These are phyloP conservation scores for Phrynocephalus guinanensis DNA, from an alignment of 2,797 vertebrate species.

Conservation along the genomic window DNA sequence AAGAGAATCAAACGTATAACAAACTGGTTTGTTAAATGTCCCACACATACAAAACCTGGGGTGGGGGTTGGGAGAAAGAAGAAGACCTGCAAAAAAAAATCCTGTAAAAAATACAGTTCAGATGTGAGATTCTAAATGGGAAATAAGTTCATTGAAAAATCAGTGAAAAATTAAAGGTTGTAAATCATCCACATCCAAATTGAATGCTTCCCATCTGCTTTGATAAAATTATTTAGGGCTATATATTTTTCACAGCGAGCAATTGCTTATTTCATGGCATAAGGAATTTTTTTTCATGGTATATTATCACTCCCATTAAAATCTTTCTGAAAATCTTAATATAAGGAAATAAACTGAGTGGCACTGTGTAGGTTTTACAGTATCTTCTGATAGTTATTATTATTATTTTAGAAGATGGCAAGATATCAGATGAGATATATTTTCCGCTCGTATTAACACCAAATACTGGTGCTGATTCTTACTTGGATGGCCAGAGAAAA, in stretches of 20 bases:
- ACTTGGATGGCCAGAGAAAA: background rate
- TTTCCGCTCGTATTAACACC: background rate
- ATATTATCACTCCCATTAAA: conserved; percentile 10
- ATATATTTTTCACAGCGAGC: conserved; percentile 30
- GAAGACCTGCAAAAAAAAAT: too few species aligned
- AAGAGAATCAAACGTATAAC: too few species aligned
- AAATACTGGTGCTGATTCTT: background rate
- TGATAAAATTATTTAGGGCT: conserved; percentile 28
- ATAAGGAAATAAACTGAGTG: background rate
- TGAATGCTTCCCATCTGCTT: background rate
- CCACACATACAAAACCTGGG: too few species aligned
- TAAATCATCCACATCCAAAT: conserved; percentile 13
- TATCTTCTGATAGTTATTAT: background rate
- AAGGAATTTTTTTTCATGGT: conserved; percentile 23
- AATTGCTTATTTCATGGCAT: conserved; percentile 31
- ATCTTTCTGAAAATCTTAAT: conserved; percentile 11
- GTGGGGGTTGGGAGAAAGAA: too few species aligned
- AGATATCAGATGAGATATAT: background rate
- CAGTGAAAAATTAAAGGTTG: conserved; percentile 21
- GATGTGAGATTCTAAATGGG: background rate
- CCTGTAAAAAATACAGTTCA: background rate
- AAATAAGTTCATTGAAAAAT: conserved; percentile 1
- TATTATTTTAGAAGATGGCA: background rate
- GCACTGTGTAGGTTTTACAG: background rate
- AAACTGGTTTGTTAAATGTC: too few species aligned